Base-by-base conservation (phyloP, 2,797 vertebrate genomes). In the Micrastur ruficollis region DNA sequence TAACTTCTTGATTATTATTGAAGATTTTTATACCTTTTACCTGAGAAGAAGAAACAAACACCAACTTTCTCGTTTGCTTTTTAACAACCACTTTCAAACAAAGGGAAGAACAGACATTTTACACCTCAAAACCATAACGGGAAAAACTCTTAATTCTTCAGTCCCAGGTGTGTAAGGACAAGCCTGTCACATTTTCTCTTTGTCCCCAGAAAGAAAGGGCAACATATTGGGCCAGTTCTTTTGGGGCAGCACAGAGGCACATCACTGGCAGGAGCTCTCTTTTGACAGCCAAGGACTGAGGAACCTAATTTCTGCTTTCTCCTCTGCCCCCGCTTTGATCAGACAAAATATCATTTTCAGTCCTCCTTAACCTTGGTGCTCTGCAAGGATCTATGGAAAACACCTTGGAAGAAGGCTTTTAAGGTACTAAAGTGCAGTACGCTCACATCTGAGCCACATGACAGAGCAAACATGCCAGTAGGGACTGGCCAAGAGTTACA, bases 381-480 rank as follows among this genome's bases (percentile, higher is more conserved):
- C 8, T 34, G 15, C 18, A 52, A 70, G 40, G 2, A 2, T 55
- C 42, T n/a, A 8, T 26, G 26, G 38, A 65, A 72, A 66, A 29
- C 34, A 70, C 15, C 18, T 34, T 38, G 18, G 40, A 26, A 80
- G 22, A 47, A 40, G 11, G 10, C 7, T 65, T 85, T 61, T 22
- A 36, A 81, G 12, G 14, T 55, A 16, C 23, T 44, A 11, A 66
- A 72, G 65, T 17, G 9, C 8, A 68, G 4, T 5, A 9, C 1
- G 2, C 10, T 70, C 19, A 9, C 19, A 44, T n/a, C 34, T 62
- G 38, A 83, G 26, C 4, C 3, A 58, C 27, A 17, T 1, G 4
- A 6, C 2, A 36, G 32, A 32, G 22, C 4, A 61, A 80, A 46
- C 6, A 4, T 1, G 2, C 2, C 5, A 22, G 9, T 8, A 31